Conservation (phyloP, 2,888 invertebrate genomes). For the Antheraea assamensis region DNA sequence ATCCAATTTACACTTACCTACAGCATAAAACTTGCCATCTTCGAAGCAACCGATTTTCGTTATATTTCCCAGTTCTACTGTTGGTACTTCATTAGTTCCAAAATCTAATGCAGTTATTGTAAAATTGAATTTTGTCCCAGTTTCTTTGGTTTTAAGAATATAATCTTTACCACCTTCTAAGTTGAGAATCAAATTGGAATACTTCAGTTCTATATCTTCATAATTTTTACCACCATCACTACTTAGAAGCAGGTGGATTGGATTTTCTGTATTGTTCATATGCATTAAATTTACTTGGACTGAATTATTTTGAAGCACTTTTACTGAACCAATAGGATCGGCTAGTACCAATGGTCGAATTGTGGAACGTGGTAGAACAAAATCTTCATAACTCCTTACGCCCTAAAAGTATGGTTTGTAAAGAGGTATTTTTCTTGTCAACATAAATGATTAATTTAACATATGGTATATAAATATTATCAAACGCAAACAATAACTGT, state of each 20-base stretch:
- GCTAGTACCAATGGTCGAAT: conserved; percentile 55
- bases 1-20: conserved; percentile 55
- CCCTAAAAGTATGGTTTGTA: conserved; percentile 29
- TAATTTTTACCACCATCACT: conserved; percentile 67
- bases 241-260: conserved; percentile 68
- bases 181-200: conserved; percentile 68
- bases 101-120: conserved; percentile 62
- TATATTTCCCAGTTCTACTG: conserved; percentile 43
- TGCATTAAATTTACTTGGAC: conserved; percentile 75
- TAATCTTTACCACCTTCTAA: conserved; percentile 73
- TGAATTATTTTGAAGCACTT: conserved; percentile 73
- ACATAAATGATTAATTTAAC: not conserved
- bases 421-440: not conserved
- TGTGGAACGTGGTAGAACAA: conserved; percentile 41
- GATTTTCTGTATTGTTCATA: conserved; percentile 60
- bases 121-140: conserved; percentile 74
- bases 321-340: conserved; percentile 75
- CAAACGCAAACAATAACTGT: not conserved
- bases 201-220: conserved; percentile 64
- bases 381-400: conserved; percentile 43
- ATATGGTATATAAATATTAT: not conserved
- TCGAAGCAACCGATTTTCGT: conserved; percentile 64
- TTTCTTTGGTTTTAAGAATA: conserved; percentile 73
- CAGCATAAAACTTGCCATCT: conserved; percentile 62
- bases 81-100: conserved; percentile 43